phyloP scores from a whole-genome alignment of 2,797 vertebrate species.

The Leucoraja ocellata region DNA sequence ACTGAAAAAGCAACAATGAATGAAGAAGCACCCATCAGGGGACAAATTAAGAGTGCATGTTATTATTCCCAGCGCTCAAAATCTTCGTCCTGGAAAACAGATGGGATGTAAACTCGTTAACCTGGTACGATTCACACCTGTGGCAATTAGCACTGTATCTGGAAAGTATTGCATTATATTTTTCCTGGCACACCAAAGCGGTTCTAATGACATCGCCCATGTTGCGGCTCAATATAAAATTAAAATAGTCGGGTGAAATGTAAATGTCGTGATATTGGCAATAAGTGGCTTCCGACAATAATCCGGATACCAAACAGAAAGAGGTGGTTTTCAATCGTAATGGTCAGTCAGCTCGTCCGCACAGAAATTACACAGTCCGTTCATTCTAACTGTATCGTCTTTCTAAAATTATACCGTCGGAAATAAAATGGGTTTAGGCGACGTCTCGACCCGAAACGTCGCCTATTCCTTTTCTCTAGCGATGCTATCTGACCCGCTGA shows the following conservation, averaged over 20 bases:
- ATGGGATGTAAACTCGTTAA: constrained; percentile 34
- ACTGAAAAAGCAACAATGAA: neutral
- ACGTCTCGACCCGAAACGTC: too few relatives aligned
- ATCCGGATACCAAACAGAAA: neutral
- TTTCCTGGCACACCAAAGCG: constrained; percentile 21
- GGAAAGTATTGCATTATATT: constrained; percentile 8
- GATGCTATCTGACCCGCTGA: too few relatives aligned
- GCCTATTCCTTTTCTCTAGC: too few relatives aligned
- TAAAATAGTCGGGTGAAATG: neutral
- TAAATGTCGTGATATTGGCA: neutral
- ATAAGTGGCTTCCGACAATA: neutral
- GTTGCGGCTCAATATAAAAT: neutral
- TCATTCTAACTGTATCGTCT: neutral
- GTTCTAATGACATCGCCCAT: neutral
- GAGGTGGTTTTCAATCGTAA: neutral
- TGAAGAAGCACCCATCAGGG: neutral
- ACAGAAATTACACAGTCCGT: neutral
- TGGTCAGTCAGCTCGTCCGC: neutral
- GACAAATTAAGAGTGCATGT: constrained; percentile 13
- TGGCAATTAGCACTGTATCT: constrained; percentile 17
- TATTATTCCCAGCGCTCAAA: constrained; percentile 6
- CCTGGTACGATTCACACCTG: constrained; percentile 29
- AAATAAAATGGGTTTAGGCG: too few relatives aligned
- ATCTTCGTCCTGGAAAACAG: constrained; percentile 22
- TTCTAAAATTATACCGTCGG: neutral